These are phyloP conservation scores for Eubasilissa splendida DNA, from an alignment of 2,888 invertebrate species.

Conservation along the genomic window DNA sequence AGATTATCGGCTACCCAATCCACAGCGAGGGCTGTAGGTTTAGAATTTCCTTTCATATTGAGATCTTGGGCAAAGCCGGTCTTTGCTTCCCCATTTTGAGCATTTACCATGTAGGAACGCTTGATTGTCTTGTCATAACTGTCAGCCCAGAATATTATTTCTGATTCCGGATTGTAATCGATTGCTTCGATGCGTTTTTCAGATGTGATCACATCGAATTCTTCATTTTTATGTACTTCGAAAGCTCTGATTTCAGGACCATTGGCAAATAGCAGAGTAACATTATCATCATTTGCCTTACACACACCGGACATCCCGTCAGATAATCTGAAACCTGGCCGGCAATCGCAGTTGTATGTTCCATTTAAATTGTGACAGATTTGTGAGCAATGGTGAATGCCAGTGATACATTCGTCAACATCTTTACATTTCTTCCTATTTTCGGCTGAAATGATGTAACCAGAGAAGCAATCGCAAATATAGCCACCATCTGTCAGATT, in stretches of 20 bases:
- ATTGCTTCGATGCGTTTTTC: constrained; percentile 94
- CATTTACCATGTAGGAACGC: constrained; percentile 91
- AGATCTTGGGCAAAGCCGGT: constrained; percentile 90
- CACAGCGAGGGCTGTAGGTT: constrained; percentile 91
- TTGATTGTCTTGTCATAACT: constrained; percentile 92
- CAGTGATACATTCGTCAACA: constrained; percentile 89
- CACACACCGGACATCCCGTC: constrained; percentile 89
- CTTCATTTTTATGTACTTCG: constrained; percentile 78
- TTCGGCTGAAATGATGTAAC: constrained; percentile 85
- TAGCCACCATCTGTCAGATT: constrained; percentile 88
- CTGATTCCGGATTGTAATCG: constrained; percentile 88
- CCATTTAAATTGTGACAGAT: constrained; percentile 94
- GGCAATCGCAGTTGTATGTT: constrained; percentile 89
- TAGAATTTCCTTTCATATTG: constrained; percentile 85
- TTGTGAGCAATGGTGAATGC: constrained; percentile 93
- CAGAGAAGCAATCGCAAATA: constrained; percentile 91
- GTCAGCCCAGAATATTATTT: constrained; percentile 97
- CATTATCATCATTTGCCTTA: constrained; percentile 78
- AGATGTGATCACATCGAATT: constrained; percentile 83
- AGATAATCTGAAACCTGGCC: constrained; percentile 83
- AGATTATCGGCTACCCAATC: constrained; percentile 96
- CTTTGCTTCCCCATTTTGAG: constrained; percentile 82
- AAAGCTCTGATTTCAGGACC: constrained; percentile 90
- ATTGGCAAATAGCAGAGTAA: constrained; percentile 83
- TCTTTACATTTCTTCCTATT: constrained; percentile 91